Evolutionary conservation across 2,888 invertebrate genomes (phyloP).

Genomic region (Ashinkailepas kermadecensis): DNA sequence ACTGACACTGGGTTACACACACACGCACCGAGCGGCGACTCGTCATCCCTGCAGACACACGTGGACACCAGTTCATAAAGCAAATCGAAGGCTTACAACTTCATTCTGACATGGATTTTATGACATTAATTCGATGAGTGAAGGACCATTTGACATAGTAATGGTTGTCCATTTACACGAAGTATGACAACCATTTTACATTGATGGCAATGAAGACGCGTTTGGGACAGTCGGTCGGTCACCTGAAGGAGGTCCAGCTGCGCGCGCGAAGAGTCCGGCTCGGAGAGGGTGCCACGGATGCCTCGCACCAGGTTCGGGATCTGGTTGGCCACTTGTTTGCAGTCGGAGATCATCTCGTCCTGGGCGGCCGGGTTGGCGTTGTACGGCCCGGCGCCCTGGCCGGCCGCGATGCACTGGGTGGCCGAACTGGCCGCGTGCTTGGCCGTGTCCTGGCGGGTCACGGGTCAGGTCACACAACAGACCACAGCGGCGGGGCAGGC

Average conservation of each 20-base stretch:
- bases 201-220: too few relatives aligned
- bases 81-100: too few relatives aligned
- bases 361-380: constrained; percentile 60
- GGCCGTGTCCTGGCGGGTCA: constrained; percentile 50
- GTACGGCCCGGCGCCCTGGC: constrained; percentile 69
- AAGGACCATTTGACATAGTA: too few relatives aligned
- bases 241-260: constrained; percentile 65
- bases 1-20: too few relatives aligned
- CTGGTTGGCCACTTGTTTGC: constrained; percentile 57
- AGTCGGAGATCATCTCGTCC: constrained; percentile 66
- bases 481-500: not conserved
- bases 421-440: constrained; percentile 79
- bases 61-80: too few relatives aligned
- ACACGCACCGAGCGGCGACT: too few relatives aligned
- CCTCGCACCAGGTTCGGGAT: constrained; percentile 75
- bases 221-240: too few relatives aligned
- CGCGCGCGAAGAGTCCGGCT: constrained; percentile 63
- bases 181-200: too few relatives aligned
- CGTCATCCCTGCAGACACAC: too few relatives aligned
- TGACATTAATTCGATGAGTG: too few relatives aligned
- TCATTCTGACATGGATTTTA: too few relatives aligned
- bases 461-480: not conserved
- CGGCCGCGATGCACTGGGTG: constrained; percentile 82
- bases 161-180: too few relatives aligned
- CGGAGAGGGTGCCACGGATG: constrained; percentile 58